Base-by-base conservation (phyloP, 1,140 invertebrate genomes). In the Brachionus paranguensis region DNA sequence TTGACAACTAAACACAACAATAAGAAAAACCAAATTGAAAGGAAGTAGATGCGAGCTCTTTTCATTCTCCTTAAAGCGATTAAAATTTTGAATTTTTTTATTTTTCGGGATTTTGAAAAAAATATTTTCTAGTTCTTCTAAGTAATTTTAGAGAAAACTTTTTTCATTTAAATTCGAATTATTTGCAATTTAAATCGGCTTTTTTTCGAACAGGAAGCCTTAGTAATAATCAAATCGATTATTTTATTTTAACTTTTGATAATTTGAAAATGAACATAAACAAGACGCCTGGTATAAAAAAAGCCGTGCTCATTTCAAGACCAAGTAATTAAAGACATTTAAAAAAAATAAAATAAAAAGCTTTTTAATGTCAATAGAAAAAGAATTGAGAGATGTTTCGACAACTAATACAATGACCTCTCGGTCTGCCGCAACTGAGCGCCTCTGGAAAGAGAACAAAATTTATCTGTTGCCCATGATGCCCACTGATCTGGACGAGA, bases 141-240 rank as follows among this genome's bases (percentile, higher is more conserved):
- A 41, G 10, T 11, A 20, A 72, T 60, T 60, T 60, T 60, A 60
- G 53, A 60, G 33, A 60, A 60, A 60, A 20, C 17, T 60, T 60
- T 60, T 60, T 60, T 60, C 53, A 60, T 60, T 60, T 24, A 60
- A 60, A 60, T 24, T 24, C 33, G 17, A 74, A 14, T 74, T 45
- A 45, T 76, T 50, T 37, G 72, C 20, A 50, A 76, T 76, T 76
- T 76, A 76, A 76, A 76, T 76, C 72, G 43, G 47, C 43, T 76
- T 76, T 72, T 24, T 72, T 45, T 43, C 10, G 41, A 72, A 43
- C 72, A 76, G 72, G 45, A 76, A 76, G 17, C 72, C 41, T 27
- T 50, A 76, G 43, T 20, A 70, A 76, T 50, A 76, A 76, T 10
- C 27, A 76, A 76, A 76, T 45, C 70, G 41, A 74, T 74, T 74